phyloP scores from a whole-genome alignment of 2,113 vertebrate genomes.

The Aptenodytes patagonicus region DNA sequence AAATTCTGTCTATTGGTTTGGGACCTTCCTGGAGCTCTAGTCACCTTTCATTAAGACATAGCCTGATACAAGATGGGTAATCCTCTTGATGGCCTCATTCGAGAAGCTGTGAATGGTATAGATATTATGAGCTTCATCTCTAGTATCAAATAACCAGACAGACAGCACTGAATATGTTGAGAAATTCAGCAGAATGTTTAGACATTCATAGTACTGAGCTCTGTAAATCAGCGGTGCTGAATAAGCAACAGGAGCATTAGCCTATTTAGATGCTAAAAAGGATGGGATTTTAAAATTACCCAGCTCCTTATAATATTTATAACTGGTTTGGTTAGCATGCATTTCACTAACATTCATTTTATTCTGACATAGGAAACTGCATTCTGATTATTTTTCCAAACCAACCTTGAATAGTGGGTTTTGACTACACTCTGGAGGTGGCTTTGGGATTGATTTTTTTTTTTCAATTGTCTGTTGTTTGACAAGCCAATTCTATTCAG shows the following conservation, averaged over 20 bases:
- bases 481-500: slow-evolving; percentile 12
- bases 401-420: background rate
- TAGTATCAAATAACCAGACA: background rate
- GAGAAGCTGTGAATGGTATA: background rate
- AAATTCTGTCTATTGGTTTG: slow-evolving; percentile 20
- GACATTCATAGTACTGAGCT: background rate
- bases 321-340: slow-evolving; percentile 10
- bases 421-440: slow-evolving; percentile 6
- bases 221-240: slow-evolving; percentile 52
- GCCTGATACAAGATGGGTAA: background rate
- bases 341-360: slow-evolving; percentile 26
- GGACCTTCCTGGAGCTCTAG: slow-evolving; percentile 20
- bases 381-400: slow-evolving; percentile 1
- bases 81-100: slow-evolving; percentile 19
- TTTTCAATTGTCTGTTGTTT: slow-evolving; percentile 22
- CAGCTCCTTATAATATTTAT: slow-evolving; percentile 30
- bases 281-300: slow-evolving; percentile 44
- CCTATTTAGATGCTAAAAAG: slow-evolving; percentile 54
- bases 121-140: background rate
- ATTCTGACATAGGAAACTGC: background rate
- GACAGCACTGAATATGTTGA: background rate
- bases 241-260: slow-evolving; percentile 57
- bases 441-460: background rate
- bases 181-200: slow-evolving; percentile 22
- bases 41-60: slow-evolving; percentile 24